Base-by-base conservation (phyloP, 2,888 invertebrate species). In the Timandra comae region DNA sequence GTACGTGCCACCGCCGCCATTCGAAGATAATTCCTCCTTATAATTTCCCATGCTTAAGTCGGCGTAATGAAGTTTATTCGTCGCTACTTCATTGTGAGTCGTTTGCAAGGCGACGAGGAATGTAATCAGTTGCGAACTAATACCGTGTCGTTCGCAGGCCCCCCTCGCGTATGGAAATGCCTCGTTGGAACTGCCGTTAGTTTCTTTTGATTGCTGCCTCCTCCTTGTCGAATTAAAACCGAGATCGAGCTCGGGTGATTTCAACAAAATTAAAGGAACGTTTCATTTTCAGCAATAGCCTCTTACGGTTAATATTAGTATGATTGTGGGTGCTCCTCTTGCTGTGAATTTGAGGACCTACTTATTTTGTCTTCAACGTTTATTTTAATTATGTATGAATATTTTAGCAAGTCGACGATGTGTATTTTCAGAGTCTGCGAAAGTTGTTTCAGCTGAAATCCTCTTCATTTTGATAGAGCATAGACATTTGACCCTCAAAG, bases 71-170 rank as follows among this genome's bases (percentile, higher is more conserved):
- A 84, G 82, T 84, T 82, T 82, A 86, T 84, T 80, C 79, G 73
- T 70, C 73, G 77, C 73, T 79, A 79, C 79, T 81, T 76, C 78
- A 80, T 78, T 79, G 74, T 66, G 72, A 80, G 74, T 74, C 77
- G 76, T 81, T 79, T 72, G 70, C 63, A 64, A 70, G 67, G 66
- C 67, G 70, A 63, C 71, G 63, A 65, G 74, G 78, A 84, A 82
- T 81, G 84, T 84, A 85, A 84, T 84, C 81, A 82, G 80, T 79
- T 80, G 78, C 68, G 73, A 84, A 82, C 82, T 84, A 81, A 84
- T 79, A 81, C 75, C 66, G 66, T 73, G 77, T 69, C 79, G 69
- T 75, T 75, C 63, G 63, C 64, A 59, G 68, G 70, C 68, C 77
- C 73, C 70, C 68, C 71, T 65, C 79, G 74, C 75, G 80, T 85